Base-by-base conservation (phyloP, 2,797 vertebrate genomes). In the Rhabdomys pumilio region DNA sequence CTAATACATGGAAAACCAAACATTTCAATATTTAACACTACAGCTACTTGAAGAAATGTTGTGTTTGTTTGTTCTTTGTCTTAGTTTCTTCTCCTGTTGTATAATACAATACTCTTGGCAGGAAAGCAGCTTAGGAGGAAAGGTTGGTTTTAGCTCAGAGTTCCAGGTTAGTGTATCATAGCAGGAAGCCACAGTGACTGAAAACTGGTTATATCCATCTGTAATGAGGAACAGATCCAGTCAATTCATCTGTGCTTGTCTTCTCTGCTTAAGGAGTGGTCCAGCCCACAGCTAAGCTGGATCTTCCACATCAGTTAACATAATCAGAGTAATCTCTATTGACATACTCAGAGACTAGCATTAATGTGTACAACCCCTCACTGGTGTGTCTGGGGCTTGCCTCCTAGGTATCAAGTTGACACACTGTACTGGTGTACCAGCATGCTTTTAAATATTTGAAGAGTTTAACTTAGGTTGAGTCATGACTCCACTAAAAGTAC, bases 391-490 rank as follows among this genome's bases (percentile, higher is more conserved):
- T 24, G 85, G 57, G n/a, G n/a, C 67, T 50, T 34, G n/a, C 34
- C n/a, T 55, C 53, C 67, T 72, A 31, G 53, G 4, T 31, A 17
- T 44, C 55, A 69, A 57, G 50, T 7, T 59, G 79, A 38, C 17
- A 53, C 50, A 20, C 31, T 9, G 2, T 6, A 15, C 55, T 7
- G n/a, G 17, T 90, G 24, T 84, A n/a, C 26, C 41, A 80, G 6
- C 80, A 31, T 75, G 57, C 89, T 89, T 96, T 69, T 31, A 90
- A 97, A 86, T 80, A 92, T 79, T 34, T 88, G 84, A 57, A 29
- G 26, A 82, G 6, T 96, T 94, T 89, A 94, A 89, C 63, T 95
- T 89, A n/a, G 50, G 10, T 53, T 96, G 89, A 92, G 10, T 94
- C 91, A 73, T 13, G 0, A 31, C n/a, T 63, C 53, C 31, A 92